Conservation (phyloP, 1,140 invertebrate species). For the Himalopsyche phryganea region DNA sequence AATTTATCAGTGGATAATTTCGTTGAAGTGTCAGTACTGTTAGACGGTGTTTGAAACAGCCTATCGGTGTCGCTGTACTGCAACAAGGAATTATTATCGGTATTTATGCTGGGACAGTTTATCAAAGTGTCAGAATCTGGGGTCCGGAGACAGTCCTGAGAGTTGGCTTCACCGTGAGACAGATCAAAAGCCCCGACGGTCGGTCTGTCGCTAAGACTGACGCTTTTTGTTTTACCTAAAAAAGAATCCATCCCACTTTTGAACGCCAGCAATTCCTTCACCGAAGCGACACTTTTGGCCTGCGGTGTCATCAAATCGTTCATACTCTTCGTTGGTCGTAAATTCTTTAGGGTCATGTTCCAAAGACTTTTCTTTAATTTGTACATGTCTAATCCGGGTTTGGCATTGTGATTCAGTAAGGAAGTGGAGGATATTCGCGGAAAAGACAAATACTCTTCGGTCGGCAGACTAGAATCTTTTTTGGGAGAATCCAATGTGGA, state of each 20-base stretch:
- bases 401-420: conserved; percentile 10
- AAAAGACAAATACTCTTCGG: conserved; percentile 22
- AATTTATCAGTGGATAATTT: too few species aligned
- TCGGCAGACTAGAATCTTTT: conserved; percentile 29
- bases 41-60: too few species aligned
- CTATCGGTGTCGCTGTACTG: too few species aligned
- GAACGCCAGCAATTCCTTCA: conserved; percentile 22
- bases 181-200: too few species aligned
- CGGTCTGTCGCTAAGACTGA: too few species aligned
- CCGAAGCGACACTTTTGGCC: conserved; percentile 8
- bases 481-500: conserved; percentile 15
- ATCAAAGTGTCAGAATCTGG: background rate
- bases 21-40: too few species aligned
- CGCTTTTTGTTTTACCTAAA: conserved; percentile 18
- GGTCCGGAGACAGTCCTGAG: background rate
- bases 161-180: background rate
- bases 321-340: conserved; percentile 23
- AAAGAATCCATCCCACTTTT: conserved; percentile 27
- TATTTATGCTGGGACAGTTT: too few species aligned
- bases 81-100: too few species aligned
- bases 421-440: conserved; percentile 19
- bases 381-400: conserved; percentile 22
- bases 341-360: conserved; percentile 17
- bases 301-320: conserved; percentile 14
- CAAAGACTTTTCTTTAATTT: conserved; percentile 22